Evolutionary conservation across 2,113 vertebrate species (phyloP), one percentile per base, ranked within the genome.

Genomic region (Psephotus haematonotus): DNA sequence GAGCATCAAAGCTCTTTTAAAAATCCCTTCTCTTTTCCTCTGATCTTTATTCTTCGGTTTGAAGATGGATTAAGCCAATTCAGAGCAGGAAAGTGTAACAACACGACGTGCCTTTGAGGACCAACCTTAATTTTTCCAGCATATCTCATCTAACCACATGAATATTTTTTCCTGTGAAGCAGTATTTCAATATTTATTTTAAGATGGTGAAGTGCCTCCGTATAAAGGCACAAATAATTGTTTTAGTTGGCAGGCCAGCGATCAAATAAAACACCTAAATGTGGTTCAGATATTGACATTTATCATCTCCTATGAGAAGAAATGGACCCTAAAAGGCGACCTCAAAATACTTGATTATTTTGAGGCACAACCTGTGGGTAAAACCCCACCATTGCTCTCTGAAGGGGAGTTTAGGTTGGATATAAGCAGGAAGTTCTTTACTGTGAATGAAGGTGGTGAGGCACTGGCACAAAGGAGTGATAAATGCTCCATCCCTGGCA

Each of bases 181-280:
- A 77, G 64, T 63, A 93, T 86, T 97, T 90, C 97, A 97, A 98
- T 96, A 95, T 97, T 97, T 97, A 78, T 97, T 97, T 97, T 96
- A 39, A 97, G 92, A 90, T 59, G 60, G 69, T 83, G 86, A 94
- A 94, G 69, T 92, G 68, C 91, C 87, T 94, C 93, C 39, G 65
- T n/a, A 80, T 94, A 96, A 90, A 86, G 84, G 90, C 74, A 97
- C 77, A 90, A 88, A 82, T 68, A 86, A 86, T 90, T 82, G 63
- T 96, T 97, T 96, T 76, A 87, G 29, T 96, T 82, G 94, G 95
- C 72, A 92, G 68, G 28, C 29, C 29, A 8, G 11, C 71, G 63
- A 91, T 86, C 24, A 86, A 95, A 91, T 68, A 63, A 92, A 97
- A 95, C 60, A 83, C 60, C 63, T n/a, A 93, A 86, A 79, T 63